A percentile compares a stretch with the other conserved stretches of the same genome.
Evolutionary conservation across 2,888 invertebrate species (phyloP).

Genomic region (Macrosiphum euphorbiae): DNA sequence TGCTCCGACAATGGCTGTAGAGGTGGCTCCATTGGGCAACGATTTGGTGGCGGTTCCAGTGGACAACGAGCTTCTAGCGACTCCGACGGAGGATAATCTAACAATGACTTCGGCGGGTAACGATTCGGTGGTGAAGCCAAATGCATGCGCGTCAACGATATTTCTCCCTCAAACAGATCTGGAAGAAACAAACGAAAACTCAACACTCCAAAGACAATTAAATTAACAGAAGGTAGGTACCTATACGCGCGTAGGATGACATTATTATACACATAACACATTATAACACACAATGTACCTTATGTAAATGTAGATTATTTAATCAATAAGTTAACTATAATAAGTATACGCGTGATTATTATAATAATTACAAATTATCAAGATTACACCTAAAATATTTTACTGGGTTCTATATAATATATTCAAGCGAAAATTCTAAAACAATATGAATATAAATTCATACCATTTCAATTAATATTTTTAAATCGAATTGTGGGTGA

Average conservation of each 20-base stretch:
- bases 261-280: not conserved
- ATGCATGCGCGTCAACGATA: not conserved
- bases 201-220: not conserved
- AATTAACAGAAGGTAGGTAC: not conserved
- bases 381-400: not conserved
- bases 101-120: not conserved
- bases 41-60: not conserved
- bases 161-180: not conserved
- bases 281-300: not conserved
- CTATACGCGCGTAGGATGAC: not conserved
- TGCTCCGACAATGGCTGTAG: no score
- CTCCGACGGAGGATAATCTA: not conserved
- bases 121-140: not conserved
- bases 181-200: not conserved
- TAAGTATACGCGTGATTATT: not conserved
- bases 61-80: not conserved
- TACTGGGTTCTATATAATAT: not conserved
- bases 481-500: not conserved
- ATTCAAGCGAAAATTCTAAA: not conserved
- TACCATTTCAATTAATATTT: not conserved
- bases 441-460: not conserved
- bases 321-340: not conserved
- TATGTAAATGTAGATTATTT: not conserved
- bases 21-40: not conserved
- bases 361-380: not conserved